Evolutionary conservation across 2,113 vertebrate species (phyloP), one percentile per base, ranked within the genome.

Genomic region (Arenaria interpres): DNA sequence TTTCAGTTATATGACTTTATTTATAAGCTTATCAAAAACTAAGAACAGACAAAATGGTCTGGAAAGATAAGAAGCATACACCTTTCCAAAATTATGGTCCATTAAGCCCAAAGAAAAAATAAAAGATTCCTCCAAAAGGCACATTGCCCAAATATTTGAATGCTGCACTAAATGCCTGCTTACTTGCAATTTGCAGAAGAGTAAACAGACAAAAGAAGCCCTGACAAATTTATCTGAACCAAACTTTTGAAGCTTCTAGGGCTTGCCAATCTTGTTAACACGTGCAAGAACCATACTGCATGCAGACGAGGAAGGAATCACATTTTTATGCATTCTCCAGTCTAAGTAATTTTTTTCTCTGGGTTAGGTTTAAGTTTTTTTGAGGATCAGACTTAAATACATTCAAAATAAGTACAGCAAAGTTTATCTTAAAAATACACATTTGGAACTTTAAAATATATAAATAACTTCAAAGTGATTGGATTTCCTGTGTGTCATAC

Each of bases 381-480:
- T 93, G 68, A 90, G 83, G 80, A 72, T 93, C 87, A 86, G 39
- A 39, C 28, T 85, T 69, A 93, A 96, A 94, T 27, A 71, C 32
- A 57, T 91, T 89, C 57, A 69, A 94, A 96, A 23, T 88, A 69
- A 92, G 59, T 23, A 83, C 41, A 74, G 77, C 28, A 46, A 66
- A 92, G 66, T 90, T 93, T 96, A 95, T 97, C 97, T 95, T 89
- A 74, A 39, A 97, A 59, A 57, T 76, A 88, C 95, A 94, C 84
- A 89, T 88, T 88, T 89, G 43, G 67, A 85, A 93, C 71, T 69
- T 73, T 63, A 54, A 32, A 73, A 59, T 76, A 57, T 25, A 75
- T 46, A 89, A 93, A 69, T 66, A 91, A 94, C 90, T 95, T 96
- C 81, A 95, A 96, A 96, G 95, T 20, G 22, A 93, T 33, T 85